Evolutionary conservation across 2,888 invertebrate genomes (phyloP).

Genomic region (Hedya salicella): DNA sequence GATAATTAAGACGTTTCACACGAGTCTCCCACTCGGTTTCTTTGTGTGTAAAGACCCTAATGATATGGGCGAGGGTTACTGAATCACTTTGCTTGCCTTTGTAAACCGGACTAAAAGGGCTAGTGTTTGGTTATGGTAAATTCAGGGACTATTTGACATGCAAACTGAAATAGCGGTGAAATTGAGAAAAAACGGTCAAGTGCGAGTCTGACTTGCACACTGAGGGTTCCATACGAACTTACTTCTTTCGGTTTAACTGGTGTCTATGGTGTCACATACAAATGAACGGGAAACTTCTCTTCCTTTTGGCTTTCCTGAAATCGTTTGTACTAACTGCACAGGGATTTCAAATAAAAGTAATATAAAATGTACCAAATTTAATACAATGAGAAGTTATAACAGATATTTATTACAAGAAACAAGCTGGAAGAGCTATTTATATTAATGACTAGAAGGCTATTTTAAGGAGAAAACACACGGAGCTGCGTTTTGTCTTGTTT

Average conservation of each 20-base stretch:
- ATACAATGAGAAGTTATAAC: conserved; percentile 23
- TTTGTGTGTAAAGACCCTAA: conserved; percentile 13
- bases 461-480: conserved; percentile 20
- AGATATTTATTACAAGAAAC: conserved; percentile 29
- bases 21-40: conserved; percentile 2
- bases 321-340: not conserved
- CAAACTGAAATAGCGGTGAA: not conserved
- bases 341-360: not conserved
- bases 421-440: conserved; percentile 45
- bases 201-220: too few species aligned
- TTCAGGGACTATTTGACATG: not conserved
- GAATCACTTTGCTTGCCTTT: not conserved
- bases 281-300: too few species aligned
- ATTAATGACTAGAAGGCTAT: conserved; percentile 48
- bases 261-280: too few species aligned
- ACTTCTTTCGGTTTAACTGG: too few species aligned
- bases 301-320: too few species aligned
- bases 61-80: not conserved
- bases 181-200: too few species aligned
- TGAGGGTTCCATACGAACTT: too few species aligned
- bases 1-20: conserved; percentile 26
- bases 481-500: not conserved
- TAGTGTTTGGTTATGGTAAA: not conserved
- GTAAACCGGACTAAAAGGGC: not conserved
- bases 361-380: conserved; percentile 25